Percentiles rank a stretch among this genome's conserved stretches.
Conservation (phyloP, 2,113 vertebrate species). For the Trogon melanurus region DNA sequence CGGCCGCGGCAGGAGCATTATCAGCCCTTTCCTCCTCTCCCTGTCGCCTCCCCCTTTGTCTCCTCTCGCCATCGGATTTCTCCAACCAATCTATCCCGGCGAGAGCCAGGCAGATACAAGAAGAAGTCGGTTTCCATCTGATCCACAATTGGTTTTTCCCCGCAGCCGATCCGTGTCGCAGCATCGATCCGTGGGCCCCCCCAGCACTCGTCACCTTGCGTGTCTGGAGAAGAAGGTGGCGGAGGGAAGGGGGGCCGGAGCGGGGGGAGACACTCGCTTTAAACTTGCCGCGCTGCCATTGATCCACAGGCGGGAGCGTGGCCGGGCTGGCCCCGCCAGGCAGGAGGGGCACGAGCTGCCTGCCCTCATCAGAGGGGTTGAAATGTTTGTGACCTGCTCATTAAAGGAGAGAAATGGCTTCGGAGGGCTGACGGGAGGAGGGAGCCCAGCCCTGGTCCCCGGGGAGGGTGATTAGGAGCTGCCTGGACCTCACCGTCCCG, state of each 20-base stretch:
- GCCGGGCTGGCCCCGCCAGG: constrained; percentile 27
- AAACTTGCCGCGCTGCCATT: constrained; percentile 72
- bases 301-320: constrained; percentile 48
- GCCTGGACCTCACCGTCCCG: rapidly evolving
- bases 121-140: constrained; percentile 92
- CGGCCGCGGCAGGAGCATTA: constrained; percentile 76
- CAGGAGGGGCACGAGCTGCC: not conserved
- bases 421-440: not conserved
- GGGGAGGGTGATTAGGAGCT: rapidly evolving
- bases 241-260: not conserved
- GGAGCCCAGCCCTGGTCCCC: rapidly evolving
- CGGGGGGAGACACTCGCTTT: not conserved
- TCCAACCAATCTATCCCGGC: constrained; percentile 88
- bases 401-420: constrained; percentile 11
- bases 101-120: constrained; percentile 86
- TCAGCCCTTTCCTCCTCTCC: constrained; percentile 78
- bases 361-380: constrained; percentile 52
- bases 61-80: constrained; percentile 87
- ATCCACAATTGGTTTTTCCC: constrained; percentile 88
- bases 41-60: constrained; percentile 74
- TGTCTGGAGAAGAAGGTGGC: constrained; percentile 54
- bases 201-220: constrained; percentile 77
- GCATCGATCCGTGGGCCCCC: constrained; percentile 77
- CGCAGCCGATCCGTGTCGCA: constrained; percentile 79
- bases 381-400: constrained; percentile 58